Evolutionary conservation across 2,888 invertebrate genomes (phyloP).

Genomic region (Psylliodes chrysocephalus): DNA sequence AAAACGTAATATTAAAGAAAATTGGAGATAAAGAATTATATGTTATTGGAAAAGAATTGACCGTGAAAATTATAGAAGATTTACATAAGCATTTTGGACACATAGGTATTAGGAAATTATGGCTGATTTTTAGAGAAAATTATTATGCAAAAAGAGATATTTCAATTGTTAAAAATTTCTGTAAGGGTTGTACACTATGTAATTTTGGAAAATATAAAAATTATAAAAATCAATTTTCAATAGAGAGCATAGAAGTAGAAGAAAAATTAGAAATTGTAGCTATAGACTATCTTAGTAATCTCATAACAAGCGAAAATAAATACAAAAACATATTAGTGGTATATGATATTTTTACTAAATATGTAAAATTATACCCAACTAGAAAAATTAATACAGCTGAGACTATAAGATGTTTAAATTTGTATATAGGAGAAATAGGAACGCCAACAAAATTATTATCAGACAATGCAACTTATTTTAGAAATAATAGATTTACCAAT

Average conservation of each 20-base stretch:
- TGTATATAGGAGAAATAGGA: neutral
- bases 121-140: neutral
- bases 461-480: neutral
- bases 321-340: neutral
- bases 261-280: neutral
- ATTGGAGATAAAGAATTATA: neutral
- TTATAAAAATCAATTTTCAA: neutral
- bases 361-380: neutral
- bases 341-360: conserved; percentile 7
- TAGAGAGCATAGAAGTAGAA: neutral
- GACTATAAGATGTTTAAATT: neutral
- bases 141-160: no score
- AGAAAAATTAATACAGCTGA: neutral
- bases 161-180: no score
- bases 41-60: neutral
- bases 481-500: neutral
- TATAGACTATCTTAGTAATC: conserved; percentile 1
- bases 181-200: neutral
- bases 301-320: neutral
- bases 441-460: neutral
- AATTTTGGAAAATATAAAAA: neutral
- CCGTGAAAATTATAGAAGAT: neutral
- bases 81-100: conserved; percentile 15
- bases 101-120: conserved; percentile 33
- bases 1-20: neutral